phyloP scores from a whole-genome alignment of 2,113 vertebrate genomes.

The Danio rerio region DNA sequence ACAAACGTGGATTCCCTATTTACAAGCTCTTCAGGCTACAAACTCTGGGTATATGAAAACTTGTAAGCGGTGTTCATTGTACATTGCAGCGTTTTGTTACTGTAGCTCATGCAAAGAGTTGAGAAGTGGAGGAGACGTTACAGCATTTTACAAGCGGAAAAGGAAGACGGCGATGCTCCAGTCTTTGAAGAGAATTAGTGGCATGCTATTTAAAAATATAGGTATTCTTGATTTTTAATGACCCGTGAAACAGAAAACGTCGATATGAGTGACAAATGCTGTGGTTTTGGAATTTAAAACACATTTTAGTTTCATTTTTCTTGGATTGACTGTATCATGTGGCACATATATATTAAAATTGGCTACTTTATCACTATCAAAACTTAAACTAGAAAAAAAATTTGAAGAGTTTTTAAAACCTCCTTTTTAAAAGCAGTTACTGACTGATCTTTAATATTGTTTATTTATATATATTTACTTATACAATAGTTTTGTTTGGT shows the following conservation, averaged over 20 bases:
- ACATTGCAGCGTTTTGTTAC: neutral
- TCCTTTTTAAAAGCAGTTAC: neutral
- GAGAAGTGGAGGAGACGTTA: conserved; percentile 79
- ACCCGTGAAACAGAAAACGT: neutral
- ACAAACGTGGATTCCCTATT: neutral
- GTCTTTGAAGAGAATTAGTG: neutral
- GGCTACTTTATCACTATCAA: neutral
- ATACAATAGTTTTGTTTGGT: too few relatives aligned
- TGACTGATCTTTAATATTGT: neutral
- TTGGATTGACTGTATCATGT: neutral
- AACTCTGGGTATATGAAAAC: conserved; percentile 22
- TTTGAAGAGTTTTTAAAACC: too few relatives aligned
- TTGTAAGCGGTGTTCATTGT: conserved; percentile 15
- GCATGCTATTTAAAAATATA: conserved; percentile 1
- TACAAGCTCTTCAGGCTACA: conserved; percentile 26
- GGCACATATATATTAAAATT: conserved; percentile 19
- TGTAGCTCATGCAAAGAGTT: conserved; percentile 82
- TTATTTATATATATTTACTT: too few relatives aligned
- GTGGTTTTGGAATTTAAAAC: conserved; percentile 9
- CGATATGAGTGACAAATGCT: neutral
- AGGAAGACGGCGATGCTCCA: conserved; percentile 17
- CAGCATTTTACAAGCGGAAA: conserved; percentile 87
- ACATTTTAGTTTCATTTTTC: too few relatives aligned
- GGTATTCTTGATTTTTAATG: neutral
- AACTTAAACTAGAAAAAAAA: too few relatives aligned